Percentiles rank a stretch among this genome's conserved stretches.
Conservation (phyloP, 2,113 vertebrate species). For the Cyprinodon brontotheroides region DNA sequence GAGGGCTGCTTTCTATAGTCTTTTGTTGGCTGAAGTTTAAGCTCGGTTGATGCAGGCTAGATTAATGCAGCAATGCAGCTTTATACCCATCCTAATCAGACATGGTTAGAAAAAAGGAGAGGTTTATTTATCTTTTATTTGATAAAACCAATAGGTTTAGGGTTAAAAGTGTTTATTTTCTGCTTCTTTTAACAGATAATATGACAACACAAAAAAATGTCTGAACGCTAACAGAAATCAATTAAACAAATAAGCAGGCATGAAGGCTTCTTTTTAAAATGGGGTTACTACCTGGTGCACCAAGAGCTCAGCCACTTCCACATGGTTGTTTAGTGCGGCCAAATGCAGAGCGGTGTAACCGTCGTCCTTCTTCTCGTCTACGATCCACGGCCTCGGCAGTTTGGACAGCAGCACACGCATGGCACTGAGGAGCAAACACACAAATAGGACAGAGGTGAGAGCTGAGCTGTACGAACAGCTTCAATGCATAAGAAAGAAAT, state of each 20-base stretch:
- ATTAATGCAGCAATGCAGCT: slow-evolving; percentile 37
- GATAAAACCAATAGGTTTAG: neutral
- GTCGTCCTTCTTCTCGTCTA: slow-evolving; percentile 98
- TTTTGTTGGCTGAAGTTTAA: slow-evolving; percentile 38
- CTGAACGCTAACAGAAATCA: neutral
- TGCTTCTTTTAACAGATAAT: neutral
- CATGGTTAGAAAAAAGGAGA: neutral
- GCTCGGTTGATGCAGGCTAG: slow-evolving; percentile 22
- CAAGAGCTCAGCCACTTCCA: slow-evolving; percentile 96
- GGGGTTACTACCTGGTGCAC: slow-evolving; percentile 91
- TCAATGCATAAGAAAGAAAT: slow-evolving; percentile 8
- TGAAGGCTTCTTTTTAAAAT: neutral
- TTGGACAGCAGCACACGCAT: slow-evolving; percentile 98
- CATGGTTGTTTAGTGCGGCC: slow-evolving; percentile 98
- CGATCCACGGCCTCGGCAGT: slow-evolving; percentile 96
- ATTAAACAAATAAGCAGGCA: neutral
- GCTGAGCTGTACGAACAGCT: neutral
- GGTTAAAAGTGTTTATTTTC: neutral
- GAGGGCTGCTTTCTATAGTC: slow-evolving; percentile 50
- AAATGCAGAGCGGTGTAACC: slow-evolving; percentile 97
- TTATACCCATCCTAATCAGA: slow-evolving; percentile 8
- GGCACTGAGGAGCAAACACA: slow-evolving; percentile 80
- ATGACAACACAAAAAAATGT: too few relatives aligned
- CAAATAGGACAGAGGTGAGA: neutral
- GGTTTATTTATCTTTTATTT: neutral